Conservation (phyloP, 2,797 vertebrate species). For the Leptodactylus fallax region DNA sequence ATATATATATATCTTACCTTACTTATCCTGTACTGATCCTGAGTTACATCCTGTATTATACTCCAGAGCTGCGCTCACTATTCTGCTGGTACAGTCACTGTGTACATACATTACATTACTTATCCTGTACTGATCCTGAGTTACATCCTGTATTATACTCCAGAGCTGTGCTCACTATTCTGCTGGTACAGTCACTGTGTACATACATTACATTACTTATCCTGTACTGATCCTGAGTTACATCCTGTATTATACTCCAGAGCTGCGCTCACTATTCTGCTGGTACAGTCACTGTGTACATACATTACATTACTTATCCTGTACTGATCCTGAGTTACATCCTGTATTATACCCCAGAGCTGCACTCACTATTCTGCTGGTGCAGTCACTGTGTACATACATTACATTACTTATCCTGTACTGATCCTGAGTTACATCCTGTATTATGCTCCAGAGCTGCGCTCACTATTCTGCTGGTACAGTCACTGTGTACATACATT, state of each 20-base stretch:
- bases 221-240: not conserved
- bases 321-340: not conserved
- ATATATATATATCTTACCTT: too few species aligned
- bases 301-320: not conserved
- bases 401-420: not conserved
- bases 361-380: not conserved
- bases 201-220: not conserved
- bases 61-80: too few species aligned
- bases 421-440: not conserved
- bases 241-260: too few species aligned
- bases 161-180: too few species aligned
- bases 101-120: too few species aligned
- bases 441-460: not conserved
- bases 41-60: too few species aligned
- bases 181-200: too few species aligned
- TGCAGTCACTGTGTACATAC: not conserved
- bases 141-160: too few species aligned
- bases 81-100: too few species aligned
- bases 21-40: too few species aligned
- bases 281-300: not conserved
- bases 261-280: not conserved
- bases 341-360: slow-evolving; percentile 6
- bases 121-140: too few species aligned
- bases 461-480: not conserved
- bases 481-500: not conserved